phyloP scores from a whole-genome alignment of 2,888 invertebrate genomes.

The Lydus trimaculatus region DNA sequence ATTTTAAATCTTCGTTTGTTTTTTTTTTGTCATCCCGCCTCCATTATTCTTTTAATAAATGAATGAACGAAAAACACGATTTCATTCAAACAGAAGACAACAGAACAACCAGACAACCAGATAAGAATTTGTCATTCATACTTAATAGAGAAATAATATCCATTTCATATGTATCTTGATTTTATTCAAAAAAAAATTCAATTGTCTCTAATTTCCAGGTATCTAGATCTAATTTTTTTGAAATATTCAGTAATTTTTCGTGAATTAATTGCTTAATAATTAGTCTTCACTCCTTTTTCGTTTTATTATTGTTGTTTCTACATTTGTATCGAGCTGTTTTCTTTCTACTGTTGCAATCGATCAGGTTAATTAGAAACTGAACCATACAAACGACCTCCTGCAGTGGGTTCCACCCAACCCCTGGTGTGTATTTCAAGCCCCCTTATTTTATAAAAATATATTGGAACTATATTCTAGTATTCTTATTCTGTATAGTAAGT shows the following conservation, averaged over 20 bases:
- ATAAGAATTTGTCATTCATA: background rate
- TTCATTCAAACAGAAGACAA: background rate
- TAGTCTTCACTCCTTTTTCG: too few species aligned
- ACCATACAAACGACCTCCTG: conserved; percentile 50
- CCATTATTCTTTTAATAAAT: background rate
- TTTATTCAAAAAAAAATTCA: too few species aligned
- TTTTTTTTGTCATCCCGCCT: background rate
- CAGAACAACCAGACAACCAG: too few species aligned
- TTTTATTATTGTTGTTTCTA: background rate
- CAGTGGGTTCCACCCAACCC: conserved; percentile 50
- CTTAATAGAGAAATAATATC: background rate
- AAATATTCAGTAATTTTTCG: too few species aligned
- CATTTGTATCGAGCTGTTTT: background rate
- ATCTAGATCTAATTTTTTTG: too few species aligned
- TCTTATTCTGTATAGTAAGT: too few species aligned
- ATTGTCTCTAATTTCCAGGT: background rate
- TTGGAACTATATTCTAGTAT: conserved; percentile 20
- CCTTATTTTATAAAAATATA: conserved; percentile 30
- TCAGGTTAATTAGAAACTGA: conserved; percentile 59
- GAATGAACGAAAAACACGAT: background rate
- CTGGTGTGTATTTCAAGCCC: conserved; percentile 44
- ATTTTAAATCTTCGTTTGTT: background rate
- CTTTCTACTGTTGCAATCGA: conserved; percentile 49
- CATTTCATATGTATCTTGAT: background rate
- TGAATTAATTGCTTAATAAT: too few species aligned